Conservation (phyloP, 2,888 invertebrate genomes). For the Syritta pipiens region DNA sequence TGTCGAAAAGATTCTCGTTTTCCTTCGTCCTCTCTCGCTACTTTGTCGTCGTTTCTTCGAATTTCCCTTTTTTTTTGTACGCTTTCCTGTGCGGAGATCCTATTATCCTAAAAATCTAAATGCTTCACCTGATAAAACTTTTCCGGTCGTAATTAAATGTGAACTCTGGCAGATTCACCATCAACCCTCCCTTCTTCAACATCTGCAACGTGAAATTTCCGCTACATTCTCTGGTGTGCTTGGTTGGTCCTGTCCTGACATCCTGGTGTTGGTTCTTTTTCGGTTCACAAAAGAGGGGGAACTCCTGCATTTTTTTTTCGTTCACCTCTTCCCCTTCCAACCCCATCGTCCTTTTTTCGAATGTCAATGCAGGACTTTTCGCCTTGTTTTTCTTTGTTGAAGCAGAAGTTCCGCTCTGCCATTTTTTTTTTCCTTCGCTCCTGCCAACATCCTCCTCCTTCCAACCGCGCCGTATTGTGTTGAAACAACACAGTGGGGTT, state of each 20-base stretch:
- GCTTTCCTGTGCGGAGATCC: conserved; percentile 27
- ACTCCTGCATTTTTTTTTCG: neutral
- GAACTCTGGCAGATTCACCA: conserved; percentile 63
- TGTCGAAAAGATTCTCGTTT: conserved; percentile 19
- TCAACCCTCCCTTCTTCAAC: conserved; percentile 40
- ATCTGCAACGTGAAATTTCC: conserved; percentile 58
- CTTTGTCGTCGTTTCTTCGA: conserved; percentile 8
- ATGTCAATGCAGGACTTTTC: conserved; percentile 68
- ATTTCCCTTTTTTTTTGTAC: conserved; percentile 19
- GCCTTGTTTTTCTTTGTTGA: conserved; percentile 65
- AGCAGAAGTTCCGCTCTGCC: conserved; percentile 52
- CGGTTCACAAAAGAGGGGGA: conserved; percentile 10
- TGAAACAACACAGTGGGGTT: conserved; percentile 44
- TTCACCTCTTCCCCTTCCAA: conserved; percentile 19
- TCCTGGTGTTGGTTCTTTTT: neutral
- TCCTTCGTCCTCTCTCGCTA: too few species aligned
- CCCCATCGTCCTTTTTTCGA: conserved; percentile 19
- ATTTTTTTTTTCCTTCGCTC: conserved; percentile 17
- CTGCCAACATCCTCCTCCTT: neutral
- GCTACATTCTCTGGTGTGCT: conserved; percentile 44
- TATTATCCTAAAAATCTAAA: conserved; percentile 65
- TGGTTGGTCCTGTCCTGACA: neutral
- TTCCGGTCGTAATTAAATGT: conserved; percentile 69
- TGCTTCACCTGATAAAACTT: conserved; percentile 69
- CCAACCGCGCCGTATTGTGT: conserved; percentile 22